Conservation (phyloP, 2,797 vertebrate species). For the Alfaro cultratus region DNA sequence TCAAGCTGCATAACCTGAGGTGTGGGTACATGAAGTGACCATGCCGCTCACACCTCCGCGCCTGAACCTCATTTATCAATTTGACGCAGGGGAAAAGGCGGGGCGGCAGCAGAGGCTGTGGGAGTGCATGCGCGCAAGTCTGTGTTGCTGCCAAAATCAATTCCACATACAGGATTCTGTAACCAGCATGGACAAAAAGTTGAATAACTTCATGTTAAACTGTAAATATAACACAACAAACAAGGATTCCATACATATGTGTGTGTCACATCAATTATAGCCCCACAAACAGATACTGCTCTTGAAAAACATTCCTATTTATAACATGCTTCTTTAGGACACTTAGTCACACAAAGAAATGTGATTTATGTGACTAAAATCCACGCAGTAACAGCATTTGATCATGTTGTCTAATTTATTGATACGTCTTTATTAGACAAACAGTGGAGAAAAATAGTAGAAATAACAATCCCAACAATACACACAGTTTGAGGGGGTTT, state of each 20-base stretch:
- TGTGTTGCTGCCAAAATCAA: slow-evolving; percentile 65
- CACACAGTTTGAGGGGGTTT: too few species aligned
- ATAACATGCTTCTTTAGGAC: too few species aligned
- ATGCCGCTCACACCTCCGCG: slow-evolving; percentile 53
- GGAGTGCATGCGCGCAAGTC: slow-evolving; percentile 34
- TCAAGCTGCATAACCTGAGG: slow-evolving; percentile 28
- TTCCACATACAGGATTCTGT: slow-evolving; percentile 43
- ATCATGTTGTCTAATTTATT: too few species aligned
- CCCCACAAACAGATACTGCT: too few species aligned
- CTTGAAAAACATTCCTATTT: too few species aligned
- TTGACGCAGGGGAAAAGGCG: slow-evolving; percentile 46
- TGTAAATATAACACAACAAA: background rate
- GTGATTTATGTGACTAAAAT: too few species aligned
- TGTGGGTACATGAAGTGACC: slow-evolving; percentile 12
- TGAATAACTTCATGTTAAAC: background rate
- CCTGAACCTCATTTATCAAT: slow-evolving; percentile 73
- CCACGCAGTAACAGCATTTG: too few species aligned
- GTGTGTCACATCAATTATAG: too few species aligned
- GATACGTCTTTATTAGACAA: too few species aligned
- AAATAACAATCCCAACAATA: too few species aligned
- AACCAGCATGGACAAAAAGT: background rate
- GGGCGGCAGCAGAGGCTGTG: slow-evolving; percentile 9
- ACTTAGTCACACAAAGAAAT: too few species aligned
- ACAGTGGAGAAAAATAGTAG: too few species aligned
- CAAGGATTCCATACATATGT: background rate